Evolutionary conservation across 2,113 vertebrate species (phyloP).

Genomic region (Engystomops pustulosus): DNA sequence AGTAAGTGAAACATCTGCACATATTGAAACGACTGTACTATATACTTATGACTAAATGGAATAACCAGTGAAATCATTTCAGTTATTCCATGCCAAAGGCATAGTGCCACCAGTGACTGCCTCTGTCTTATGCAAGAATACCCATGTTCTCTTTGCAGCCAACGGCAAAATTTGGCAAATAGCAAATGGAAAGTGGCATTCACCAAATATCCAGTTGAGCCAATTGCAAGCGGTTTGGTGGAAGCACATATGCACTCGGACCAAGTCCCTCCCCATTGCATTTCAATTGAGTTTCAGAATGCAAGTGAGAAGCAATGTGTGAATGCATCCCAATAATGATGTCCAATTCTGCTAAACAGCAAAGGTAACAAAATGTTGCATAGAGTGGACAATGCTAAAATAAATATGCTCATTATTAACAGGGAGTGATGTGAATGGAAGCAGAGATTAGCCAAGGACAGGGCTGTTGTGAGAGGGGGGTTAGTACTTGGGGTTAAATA

Average conservation of each 20-base stretch:
- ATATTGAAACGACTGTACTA: conserved; percentile 28
- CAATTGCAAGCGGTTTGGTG: too few species aligned
- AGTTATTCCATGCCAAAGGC: conserved; percentile 20
- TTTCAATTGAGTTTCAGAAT: too few species aligned
- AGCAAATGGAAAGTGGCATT: too few species aligned
- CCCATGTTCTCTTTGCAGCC: neutral
- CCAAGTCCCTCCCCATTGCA: too few species aligned
- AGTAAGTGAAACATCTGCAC: conserved; percentile 44
- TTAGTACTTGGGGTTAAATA: neutral
- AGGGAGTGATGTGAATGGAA: neutral
- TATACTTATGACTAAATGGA: conserved; percentile 12
- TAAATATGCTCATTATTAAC: too few species aligned
- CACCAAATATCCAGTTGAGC: too few species aligned
- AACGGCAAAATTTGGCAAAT: neutral
- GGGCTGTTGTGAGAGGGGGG: neutral
- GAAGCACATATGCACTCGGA: too few species aligned
- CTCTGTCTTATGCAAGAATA: neutral
- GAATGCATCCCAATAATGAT: too few species aligned
- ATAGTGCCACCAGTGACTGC: neutral
- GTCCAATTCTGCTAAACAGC: too few species aligned
- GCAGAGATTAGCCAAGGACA: neutral
- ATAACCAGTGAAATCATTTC: conserved; percentile 22
- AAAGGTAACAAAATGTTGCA: too few species aligned
- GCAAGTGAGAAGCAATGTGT: too few species aligned
- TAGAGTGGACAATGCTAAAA: neutral